These are phyloP conservation scores for Riparia riparia DNA, from an alignment of 2,113 vertebrate genomes.

Conservation along the genomic window DNA sequence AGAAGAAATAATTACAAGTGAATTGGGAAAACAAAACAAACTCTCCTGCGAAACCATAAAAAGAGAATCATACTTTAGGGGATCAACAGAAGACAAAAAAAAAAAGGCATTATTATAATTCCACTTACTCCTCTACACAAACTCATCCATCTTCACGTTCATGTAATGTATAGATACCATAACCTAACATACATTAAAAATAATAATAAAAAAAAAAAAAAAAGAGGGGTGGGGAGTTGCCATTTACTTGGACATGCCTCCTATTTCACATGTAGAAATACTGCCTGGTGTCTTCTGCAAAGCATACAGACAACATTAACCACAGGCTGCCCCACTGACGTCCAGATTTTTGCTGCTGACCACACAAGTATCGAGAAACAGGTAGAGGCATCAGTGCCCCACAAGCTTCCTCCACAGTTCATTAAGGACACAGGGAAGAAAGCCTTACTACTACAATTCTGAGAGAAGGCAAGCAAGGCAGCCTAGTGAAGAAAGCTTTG, in stretches of 20 bases:
- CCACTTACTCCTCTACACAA: background rate
- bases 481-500: background rate
- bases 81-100: background rate
- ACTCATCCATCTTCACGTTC: background rate
- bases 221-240: background rate
- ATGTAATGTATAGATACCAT: background rate
- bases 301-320: background rate
- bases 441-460: background rate
- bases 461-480: background rate
- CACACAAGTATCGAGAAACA: background rate
- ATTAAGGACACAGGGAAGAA: background rate
- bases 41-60: fast-evolving
- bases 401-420: background rate
- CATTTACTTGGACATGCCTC: background rate
- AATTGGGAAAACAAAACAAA: background rate
- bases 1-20: background rate
- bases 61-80: background rate
- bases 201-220: background rate
- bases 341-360: background rate
- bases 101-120: background rate
- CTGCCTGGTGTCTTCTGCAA: background rate
- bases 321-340: background rate
- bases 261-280: background rate
- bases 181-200: background rate
- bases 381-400: background rate